A percentile compares a stretch with the other conserved stretches of the same genome.
phyloP scores from a whole-genome alignment of 2,888 invertebrate genomes.

The Galerucella nymphaeae region DNA sequence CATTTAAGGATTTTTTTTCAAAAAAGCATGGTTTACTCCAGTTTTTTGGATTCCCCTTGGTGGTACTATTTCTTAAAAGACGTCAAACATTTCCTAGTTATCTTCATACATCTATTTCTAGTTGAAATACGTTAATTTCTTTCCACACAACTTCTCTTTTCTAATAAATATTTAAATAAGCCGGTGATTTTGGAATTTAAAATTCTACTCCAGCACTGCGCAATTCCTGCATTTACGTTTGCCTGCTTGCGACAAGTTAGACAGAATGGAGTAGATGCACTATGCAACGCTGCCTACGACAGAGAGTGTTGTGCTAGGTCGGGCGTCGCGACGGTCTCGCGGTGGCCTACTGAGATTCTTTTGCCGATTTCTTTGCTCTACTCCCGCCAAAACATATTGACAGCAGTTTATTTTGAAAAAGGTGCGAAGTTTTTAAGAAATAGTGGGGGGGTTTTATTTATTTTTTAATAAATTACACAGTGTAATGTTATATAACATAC shows the following conservation, averaged over 20 bases:
- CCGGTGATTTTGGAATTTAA: not conserved
- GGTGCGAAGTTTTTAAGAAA: constrained; percentile 36
- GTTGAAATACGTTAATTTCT: not conserved
- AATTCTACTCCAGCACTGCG: constrained; percentile 21
- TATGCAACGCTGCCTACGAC: constrained; percentile 56
- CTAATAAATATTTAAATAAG: not conserved
- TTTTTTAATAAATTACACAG: not conserved
- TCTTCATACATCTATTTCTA: not conserved
- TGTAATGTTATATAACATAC: not conserved
- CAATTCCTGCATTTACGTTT: constrained; percentile 15
- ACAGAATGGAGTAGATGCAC: constrained; percentile 48
- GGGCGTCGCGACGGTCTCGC: constrained; percentile 61
- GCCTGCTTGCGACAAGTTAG: constrained; percentile 45
- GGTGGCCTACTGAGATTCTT: constrained; percentile 58
- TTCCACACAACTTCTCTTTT: not conserved
- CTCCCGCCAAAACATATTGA: constrained; percentile 53
- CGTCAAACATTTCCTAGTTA: too few species aligned
- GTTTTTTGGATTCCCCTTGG: too few species aligned
- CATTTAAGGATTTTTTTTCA: too few species aligned
- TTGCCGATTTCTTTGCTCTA: constrained; percentile 35
- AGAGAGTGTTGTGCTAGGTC: constrained; percentile 66
- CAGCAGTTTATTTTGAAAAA: constrained; percentile 29
- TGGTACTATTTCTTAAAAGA: too few species aligned
- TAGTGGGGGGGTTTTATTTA: constrained; percentile 31
- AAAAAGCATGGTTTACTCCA: too few species aligned